Percentiles rank a stretch among this genome's conserved stretches.
phyloP scores from a whole-genome alignment of 2,797 vertebrate species.

The Merluccius polli region DNA sequence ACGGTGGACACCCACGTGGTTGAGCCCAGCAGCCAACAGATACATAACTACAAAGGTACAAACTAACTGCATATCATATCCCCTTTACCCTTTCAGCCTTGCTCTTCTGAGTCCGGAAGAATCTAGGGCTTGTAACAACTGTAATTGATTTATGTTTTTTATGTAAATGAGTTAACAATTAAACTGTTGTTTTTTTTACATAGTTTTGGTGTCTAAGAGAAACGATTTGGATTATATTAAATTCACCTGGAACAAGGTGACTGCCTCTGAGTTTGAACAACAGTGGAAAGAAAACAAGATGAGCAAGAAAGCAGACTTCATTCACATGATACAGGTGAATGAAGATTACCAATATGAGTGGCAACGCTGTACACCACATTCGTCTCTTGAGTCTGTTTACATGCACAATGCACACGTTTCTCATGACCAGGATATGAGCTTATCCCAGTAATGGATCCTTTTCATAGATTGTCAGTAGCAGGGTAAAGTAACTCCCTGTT shows the following conservation, averaged over 20 bases:
- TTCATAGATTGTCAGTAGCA: too few relatives aligned
- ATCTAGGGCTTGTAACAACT: too few relatives aligned
- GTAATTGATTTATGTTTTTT: neutral
- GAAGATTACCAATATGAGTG: neutral
- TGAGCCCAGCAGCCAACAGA: conserved; percentile 85
- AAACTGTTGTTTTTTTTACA: conserved; percentile 18
- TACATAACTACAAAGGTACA: conserved; percentile 86
- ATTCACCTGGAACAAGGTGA: conserved; percentile 87
- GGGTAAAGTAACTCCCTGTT: too few relatives aligned
- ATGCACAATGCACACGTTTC: too few relatives aligned
- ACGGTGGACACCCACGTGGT: conserved; percentile 82
- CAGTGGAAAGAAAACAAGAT: conserved; percentile 71
- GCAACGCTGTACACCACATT: neutral
- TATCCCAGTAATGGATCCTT: too few relatives aligned
- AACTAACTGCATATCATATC: neutral
- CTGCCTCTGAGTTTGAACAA: conserved; percentile 82
- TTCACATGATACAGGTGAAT: conserved; percentile 94
- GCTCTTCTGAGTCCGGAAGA: neutral
- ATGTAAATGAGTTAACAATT: neutral
- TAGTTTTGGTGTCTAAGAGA: conserved; percentile 74
- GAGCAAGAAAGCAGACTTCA: conserved; percentile 84
- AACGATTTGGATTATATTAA: conserved; percentile 76
- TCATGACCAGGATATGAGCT: neutral
- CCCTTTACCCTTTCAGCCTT: neutral
- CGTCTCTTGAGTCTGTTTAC: neutral